Evolutionary conservation across 1,140 invertebrate genomes (phyloP).

Genomic region (Mamestra configurata): DNA sequence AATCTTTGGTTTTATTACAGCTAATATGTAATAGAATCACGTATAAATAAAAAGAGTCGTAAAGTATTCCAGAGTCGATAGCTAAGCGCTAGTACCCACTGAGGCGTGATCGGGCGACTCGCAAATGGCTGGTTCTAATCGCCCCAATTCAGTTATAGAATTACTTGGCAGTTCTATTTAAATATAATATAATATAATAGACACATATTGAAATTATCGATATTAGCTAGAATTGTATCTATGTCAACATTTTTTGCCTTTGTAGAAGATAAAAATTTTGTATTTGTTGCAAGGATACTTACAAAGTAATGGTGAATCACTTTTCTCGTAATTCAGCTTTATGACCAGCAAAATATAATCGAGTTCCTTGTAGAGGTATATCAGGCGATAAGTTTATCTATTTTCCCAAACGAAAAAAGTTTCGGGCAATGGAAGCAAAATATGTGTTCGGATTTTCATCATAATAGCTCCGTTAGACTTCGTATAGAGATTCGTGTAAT

Average conservation of each 20-base stretch:
- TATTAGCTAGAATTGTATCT: constrained; percentile 13
- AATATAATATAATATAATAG: too few relatives aligned
- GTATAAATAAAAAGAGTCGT: constrained; percentile 47
- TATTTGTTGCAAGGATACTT: too few relatives aligned
- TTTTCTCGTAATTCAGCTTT: too few relatives aligned
- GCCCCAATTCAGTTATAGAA: constrained; percentile 24
- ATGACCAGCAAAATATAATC: too few relatives aligned
- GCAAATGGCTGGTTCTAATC: constrained; percentile 35
- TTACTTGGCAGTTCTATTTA: constrained; percentile 28
- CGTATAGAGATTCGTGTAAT: too few relatives aligned
- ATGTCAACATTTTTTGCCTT: background rate
- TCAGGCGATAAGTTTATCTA: too few relatives aligned
- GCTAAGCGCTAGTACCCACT: constrained; percentile 33
- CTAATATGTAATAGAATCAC: constrained; percentile 46
- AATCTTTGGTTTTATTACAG: constrained; percentile 34
- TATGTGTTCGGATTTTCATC: too few relatives aligned
- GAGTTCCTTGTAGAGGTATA: too few relatives aligned
- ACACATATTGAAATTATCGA: constrained; percentile 10
- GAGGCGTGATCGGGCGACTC: constrained; percentile 43
- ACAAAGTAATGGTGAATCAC: too few relatives aligned
- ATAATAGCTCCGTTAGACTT: background rate
- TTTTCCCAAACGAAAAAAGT: too few relatives aligned
- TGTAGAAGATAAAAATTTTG: too few relatives aligned
- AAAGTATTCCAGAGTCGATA: constrained; percentile 44
- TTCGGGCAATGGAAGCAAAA: too few relatives aligned